Evolutionary conservation across 2,113 vertebrate genomes (phyloP).

Genomic region (Paratilapia polleni): DNA sequence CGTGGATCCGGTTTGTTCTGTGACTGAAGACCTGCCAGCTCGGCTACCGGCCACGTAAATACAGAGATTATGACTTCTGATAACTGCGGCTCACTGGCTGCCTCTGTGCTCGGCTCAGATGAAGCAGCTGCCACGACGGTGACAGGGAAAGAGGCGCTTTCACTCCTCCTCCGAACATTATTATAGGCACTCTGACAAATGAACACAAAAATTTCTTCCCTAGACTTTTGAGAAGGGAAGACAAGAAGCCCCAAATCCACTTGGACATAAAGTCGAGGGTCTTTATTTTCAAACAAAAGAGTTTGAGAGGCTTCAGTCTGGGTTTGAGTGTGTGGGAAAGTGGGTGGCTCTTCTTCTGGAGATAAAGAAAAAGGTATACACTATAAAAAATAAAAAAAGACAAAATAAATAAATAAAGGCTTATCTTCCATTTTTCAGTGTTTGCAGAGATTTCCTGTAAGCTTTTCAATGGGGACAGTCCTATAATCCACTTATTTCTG

Average conservation of each 20-base stretch:
- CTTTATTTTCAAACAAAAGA: background rate
- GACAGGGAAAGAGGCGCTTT: background rate
- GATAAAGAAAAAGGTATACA: background rate
- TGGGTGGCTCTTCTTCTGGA: background rate
- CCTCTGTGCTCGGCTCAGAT: background rate
- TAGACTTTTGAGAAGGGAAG: background rate
- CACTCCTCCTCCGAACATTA: background rate
- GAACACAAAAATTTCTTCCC: background rate
- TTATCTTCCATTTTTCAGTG: background rate
- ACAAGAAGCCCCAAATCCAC: background rate
- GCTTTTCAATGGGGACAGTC: background rate
- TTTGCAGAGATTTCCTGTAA: background rate
- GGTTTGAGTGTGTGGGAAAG: background rate
- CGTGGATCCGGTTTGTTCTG: conserved; percentile 26
- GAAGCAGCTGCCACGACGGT: background rate
- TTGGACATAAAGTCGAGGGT: background rate
- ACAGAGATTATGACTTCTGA: conserved; percentile 61
- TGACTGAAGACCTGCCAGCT: conserved; percentile 50
- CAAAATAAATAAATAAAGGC: background rate
- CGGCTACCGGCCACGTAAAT: conserved; percentile 30
- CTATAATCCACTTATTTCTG: background rate
- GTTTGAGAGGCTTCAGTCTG: background rate
- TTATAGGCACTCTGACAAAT: background rate
- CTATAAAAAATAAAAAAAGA: background rate
- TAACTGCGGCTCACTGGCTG: conserved; percentile 7